Evolutionary conservation across 2,888 invertebrate species (phyloP).

Genomic region (Conus canariensis): DNA sequence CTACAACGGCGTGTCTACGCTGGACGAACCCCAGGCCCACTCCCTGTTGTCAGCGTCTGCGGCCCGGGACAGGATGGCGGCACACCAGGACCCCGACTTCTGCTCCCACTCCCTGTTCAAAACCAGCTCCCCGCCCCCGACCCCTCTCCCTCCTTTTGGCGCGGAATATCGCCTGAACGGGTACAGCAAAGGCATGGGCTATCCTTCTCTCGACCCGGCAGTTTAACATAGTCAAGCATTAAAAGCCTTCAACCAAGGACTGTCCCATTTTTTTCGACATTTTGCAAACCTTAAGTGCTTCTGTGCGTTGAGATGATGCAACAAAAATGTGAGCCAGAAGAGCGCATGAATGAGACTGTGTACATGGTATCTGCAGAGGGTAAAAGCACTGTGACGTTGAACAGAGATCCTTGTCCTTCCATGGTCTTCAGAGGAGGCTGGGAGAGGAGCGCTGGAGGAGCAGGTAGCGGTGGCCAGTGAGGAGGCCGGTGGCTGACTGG

Average conservation of each 20-base stretch:
- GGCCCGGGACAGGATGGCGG: neutral
- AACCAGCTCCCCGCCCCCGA: constrained; percentile 8
- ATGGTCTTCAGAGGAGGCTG: neutral
- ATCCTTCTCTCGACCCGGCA: constrained; percentile 13
- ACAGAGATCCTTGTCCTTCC: neutral
- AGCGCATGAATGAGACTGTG: neutral
- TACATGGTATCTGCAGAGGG: neutral
- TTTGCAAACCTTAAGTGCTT: constrained; percentile 38
- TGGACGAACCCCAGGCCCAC: constrained; percentile 37
- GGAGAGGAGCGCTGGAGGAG: neutral
- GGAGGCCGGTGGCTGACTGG: neutral
- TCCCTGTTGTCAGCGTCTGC: neutral
- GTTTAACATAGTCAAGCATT: neutral
- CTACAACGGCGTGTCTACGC: constrained; percentile 61
- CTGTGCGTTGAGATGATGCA: neutral
- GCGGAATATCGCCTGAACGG: constrained; percentile 26
- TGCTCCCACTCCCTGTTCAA: constrained; percentile 2
- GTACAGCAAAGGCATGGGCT: constrained; percentile 21
- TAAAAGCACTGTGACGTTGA: neutral
- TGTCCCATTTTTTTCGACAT: neutral
- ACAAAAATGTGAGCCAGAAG: neutral
- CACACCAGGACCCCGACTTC: neutral
- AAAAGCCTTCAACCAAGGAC: neutral
- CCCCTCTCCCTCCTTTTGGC: constrained; percentile 8
- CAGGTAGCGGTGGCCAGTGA: neutral